Conservation (phyloP, 2,888 invertebrate species). For the Synergus umbraculus region DNA sequence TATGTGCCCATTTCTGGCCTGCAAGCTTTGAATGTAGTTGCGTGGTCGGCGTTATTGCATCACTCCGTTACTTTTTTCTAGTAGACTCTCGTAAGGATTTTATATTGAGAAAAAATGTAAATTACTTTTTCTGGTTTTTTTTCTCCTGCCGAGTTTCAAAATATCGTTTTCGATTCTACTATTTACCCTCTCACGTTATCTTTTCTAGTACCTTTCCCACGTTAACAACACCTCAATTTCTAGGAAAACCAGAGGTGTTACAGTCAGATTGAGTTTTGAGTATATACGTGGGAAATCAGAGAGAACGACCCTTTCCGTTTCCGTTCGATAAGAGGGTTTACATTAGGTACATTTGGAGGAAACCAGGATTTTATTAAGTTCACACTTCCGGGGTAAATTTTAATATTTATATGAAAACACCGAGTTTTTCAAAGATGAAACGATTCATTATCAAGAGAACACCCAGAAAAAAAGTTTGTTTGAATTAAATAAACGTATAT, state of each 20-base stretch:
- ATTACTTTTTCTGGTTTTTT: conserved; percentile 6
- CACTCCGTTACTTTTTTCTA: conserved; percentile 31
- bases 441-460: too few species aligned
- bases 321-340: neutral
- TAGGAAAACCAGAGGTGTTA: neutral
- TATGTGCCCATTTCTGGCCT: conserved; percentile 31
- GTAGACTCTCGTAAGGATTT: conserved; percentile 13
- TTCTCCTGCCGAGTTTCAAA: neutral
- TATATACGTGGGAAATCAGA: neutral
- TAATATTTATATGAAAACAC: too few species aligned
- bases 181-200: neutral
- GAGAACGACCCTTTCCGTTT: neutral
- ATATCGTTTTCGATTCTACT: neutral
- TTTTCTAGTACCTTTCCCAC: neutral
- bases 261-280: neutral
- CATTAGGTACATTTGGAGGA: neutral
- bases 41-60: conserved; percentile 36
- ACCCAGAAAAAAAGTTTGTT: too few species aligned
- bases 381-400: neutral
- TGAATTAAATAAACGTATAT: too few species aligned
- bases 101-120: conserved; percentile 31
- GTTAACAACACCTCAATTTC: neutral
- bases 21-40: conserved; percentile 23
- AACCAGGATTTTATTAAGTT: too few species aligned
- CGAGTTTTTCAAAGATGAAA: too few species aligned